Base-by-base conservation (phyloP, 1,140 invertebrate genomes). In the Hylaeus anthracinus region DNA sequence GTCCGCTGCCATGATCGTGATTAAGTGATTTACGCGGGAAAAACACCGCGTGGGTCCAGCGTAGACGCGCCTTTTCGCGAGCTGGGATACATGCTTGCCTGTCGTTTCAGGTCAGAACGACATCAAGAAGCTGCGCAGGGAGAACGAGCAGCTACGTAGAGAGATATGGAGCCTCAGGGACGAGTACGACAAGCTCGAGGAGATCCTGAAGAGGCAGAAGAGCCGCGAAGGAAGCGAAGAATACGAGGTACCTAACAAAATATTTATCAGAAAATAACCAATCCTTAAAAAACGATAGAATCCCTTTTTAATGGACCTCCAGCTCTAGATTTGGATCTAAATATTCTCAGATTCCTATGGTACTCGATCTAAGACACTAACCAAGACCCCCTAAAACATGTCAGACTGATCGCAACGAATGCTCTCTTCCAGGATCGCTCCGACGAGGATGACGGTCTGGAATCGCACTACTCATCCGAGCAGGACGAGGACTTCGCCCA, bases 111-210 rank as follows among this genome's bases (percentile, higher is more conserved):
- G 97, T 86, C 97, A 98, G 91, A 96, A 95, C 85, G 97, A 98
- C 89, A 97, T 98, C 75, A 98, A 97, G 91, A 98, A 98, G 91
- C 90, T 98, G 79, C 96, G 97, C 72, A 94, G 96, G 58, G 97
- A 98, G 90, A 98, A 98, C 93, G 97, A 98, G 86, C 96, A 97
- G 90, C 93, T 98, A 45, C 95, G 97, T 82, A 94, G 97, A 56
- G 97, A 98, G 92, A 97, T 98, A 90, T 98, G 97, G 94, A 96
- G 95, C 58, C 94, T 98, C 61, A 94, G 97, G 63, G 97, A 98
- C 90, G 97, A 98, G 90, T 98, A 97, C 91, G 97, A 98, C 89
- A 95, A 96, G 77, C 94, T 98, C 73, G 97, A 98, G 91, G 96
- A 96, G 82, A 94, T 97, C 88, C 92, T 97, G 82, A 95, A 96